These are phyloP conservation scores for Isotomurus palustris DNA, from an alignment of 2,888 invertebrate species.

Conservation along the genomic window DNA sequence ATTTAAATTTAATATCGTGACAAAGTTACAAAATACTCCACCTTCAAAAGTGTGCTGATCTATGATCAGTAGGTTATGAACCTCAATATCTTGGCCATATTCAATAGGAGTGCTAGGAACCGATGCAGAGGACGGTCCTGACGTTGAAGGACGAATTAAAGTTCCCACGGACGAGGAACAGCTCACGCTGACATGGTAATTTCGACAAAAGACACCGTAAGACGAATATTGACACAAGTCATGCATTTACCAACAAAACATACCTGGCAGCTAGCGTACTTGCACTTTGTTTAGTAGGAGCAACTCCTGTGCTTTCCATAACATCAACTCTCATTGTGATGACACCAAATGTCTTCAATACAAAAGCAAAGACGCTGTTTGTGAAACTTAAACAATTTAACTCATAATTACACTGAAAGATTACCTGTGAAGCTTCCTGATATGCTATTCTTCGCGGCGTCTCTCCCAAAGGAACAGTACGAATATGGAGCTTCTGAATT, in stretches of 20 bases:
- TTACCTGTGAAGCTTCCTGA: constrained; percentile 79
- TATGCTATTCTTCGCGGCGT: constrained; percentile 91
- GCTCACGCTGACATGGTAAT: constrained; percentile 41
- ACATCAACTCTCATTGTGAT: constrained; percentile 85
- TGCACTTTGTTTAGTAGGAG: constrained; percentile 66
- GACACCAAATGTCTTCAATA: constrained; percentile 77
- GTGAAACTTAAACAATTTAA: background rate
- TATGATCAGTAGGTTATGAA: constrained; percentile 82
- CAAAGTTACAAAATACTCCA: constrained; percentile 47
- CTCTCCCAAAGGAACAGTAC: constrained; percentile 91
- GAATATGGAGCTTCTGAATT: constrained; percentile 94
- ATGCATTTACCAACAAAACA: background rate
- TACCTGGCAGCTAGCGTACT: constrained; percentile 56
- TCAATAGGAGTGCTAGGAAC: constrained; percentile 49
- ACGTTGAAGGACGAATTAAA: constrained; percentile 41
- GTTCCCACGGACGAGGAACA: constrained; percentile 44
- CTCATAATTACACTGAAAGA: background rate
- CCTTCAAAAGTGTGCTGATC: constrained; percentile 95
- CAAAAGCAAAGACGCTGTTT: background rate
- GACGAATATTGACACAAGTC: background rate
- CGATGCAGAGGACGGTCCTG: constrained; percentile 45
- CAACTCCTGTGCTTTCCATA: constrained; percentile 68
- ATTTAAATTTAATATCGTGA: background rate
- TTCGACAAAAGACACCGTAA: too few relatives aligned
- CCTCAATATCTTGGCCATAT: constrained; percentile 79